Percentiles rank a stretch among this genome's conserved stretches.
Conservation (phyloP, 2,113 vertebrate genomes). For the Daboia siamensis region DNA sequence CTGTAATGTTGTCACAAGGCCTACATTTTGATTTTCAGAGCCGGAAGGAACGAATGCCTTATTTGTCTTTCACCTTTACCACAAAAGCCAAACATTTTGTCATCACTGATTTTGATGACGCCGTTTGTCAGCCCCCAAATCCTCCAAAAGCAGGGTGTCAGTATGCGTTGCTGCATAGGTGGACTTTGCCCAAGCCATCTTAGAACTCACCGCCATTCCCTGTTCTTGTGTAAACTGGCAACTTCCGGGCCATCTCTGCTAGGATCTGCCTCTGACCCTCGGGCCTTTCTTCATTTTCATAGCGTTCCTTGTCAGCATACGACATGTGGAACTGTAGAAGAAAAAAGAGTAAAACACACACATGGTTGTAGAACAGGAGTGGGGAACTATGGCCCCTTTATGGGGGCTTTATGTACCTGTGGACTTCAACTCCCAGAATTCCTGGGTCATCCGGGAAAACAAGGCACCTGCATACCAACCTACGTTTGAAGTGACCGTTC, state of each 20-base stretch:
- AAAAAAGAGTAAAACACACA: background rate
- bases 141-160: fast-evolving
- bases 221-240: conserved; percentile 88
- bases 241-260: conserved; percentile 83
- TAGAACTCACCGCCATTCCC: conserved; percentile 83
- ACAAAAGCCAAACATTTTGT: background rate
- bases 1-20: background rate
- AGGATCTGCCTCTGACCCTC: conserved; percentile 94
- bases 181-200: background rate
- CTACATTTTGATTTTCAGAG: background rate
- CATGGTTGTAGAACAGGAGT: background rate
- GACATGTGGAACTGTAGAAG: conserved; percentile 87
- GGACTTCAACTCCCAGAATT: background rate
- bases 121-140: background rate
- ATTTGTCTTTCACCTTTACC: background rate
- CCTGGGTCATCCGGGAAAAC: background rate
- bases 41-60: background rate
- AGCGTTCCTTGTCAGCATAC: conserved; percentile 88
- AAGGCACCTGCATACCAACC: no score
- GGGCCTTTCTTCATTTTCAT: conserved; percentile 89
- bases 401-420: background rate
- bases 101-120: background rate
- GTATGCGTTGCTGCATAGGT: fast-evolving
- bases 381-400: background rate
- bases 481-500: background rate